These are phyloP conservation scores for Ctena decussata DNA, from an alignment of 2,888 invertebrate genomes.

Conservation along the genomic window DNA sequence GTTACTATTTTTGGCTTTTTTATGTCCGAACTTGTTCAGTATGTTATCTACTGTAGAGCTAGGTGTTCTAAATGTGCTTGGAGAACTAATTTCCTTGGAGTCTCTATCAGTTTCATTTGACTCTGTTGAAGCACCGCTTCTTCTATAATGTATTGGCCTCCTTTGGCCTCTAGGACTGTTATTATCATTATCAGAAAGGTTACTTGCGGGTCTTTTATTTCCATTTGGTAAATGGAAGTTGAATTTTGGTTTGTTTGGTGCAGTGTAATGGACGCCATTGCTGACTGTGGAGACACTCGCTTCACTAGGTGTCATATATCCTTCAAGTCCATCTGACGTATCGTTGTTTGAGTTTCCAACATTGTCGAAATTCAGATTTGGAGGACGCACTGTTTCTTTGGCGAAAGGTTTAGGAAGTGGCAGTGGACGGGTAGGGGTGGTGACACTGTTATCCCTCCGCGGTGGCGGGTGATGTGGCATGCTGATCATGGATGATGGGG, in stretches of 20 bases:
- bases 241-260: constrained; percentile 49
- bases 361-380: background rate
- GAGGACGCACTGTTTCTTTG: background rate
- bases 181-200: background rate
- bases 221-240: background rate
- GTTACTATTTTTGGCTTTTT: too few relatives aligned
- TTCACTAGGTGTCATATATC: constrained; percentile 47
- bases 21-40: too few relatives aligned
- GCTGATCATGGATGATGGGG: background rate
- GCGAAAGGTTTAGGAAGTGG: background rate
- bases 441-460: background rate
- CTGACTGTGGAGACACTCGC: constrained; percentile 9
- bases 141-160: background rate
- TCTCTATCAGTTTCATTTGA: too few relatives aligned
- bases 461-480: background rate
- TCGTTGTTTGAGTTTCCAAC: too few relatives aligned
- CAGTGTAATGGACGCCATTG: constrained; percentile 40
- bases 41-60: too few relatives aligned
- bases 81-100: too few relatives aligned
- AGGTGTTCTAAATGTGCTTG: too few relatives aligned
- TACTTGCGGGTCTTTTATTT: background rate
- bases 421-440: background rate
- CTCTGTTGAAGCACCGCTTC: too few relatives aligned
- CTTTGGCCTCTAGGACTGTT: background rate
- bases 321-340: constrained; percentile 5